phyloP scores from a whole-genome alignment of 2,113 vertebrate genomes.

The Ibidorhyncha struthersii region DNA sequence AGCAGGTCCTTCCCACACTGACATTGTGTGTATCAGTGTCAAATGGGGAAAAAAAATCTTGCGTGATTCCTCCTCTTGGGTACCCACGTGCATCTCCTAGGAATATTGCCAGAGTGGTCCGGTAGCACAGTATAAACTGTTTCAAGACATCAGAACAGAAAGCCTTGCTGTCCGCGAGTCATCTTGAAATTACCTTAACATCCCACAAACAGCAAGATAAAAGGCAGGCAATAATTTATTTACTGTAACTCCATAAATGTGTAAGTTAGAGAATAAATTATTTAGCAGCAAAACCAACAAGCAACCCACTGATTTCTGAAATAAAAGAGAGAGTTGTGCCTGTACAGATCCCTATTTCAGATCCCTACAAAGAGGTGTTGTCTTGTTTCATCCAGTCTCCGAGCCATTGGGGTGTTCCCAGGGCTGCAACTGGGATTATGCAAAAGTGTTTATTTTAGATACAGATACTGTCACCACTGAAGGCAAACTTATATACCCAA shows the following conservation, averaged over 20 bases:
- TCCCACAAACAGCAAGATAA: background rate
- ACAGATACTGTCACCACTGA: background rate
- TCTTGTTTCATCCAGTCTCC: accelerated
- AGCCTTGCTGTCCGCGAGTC: background rate
- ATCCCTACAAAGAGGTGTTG: background rate
- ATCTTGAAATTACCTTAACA: background rate
- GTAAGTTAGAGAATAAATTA: background rate
- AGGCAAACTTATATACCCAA: background rate
- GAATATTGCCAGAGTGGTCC: background rate
- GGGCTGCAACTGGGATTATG: background rate
- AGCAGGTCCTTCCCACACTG: background rate
- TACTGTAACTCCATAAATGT: background rate
- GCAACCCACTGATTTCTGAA: background rate
- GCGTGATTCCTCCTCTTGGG: background rate
- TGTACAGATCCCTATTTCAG: background rate
- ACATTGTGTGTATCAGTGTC: background rate
- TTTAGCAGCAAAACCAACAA: background rate
- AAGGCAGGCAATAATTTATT: background rate
- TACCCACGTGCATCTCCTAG: background rate
- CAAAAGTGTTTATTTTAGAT: background rate
- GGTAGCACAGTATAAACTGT: background rate
- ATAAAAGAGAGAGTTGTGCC: background rate
- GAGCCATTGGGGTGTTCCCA: background rate
- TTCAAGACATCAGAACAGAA: background rate
- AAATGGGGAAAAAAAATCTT: background rate